Conservation (phyloP, 2,888 invertebrate species). For the Andrena marginata region DNA sequence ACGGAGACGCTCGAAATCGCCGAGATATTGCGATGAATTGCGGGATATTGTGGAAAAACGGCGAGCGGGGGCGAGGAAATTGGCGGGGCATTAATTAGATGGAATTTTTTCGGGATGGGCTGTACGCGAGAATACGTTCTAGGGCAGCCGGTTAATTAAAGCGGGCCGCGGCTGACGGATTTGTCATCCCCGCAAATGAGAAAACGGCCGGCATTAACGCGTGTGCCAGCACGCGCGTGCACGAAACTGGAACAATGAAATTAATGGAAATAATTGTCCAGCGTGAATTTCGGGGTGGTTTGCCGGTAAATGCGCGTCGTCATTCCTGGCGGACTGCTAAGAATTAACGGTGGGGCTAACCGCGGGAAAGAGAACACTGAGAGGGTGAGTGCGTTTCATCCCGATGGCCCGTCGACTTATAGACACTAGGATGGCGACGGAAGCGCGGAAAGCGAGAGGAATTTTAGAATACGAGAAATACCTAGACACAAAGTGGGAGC, state of each 20-base stretch:
- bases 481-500: not conserved
- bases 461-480: not conserved
- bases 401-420: not conserved
- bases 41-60: not conserved
- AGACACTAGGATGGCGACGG: not conserved
- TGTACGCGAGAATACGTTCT: not conserved
- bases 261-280: conserved; percentile 46
- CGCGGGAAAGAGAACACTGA: conserved; percentile 15
- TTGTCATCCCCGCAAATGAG: conserved; percentile 36
- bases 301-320: conserved; percentile 4
- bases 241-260: conserved; percentile 25
- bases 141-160: conserved; percentile 45
- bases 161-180: conserved; percentile 26
- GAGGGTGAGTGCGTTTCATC: conserved; percentile 5
- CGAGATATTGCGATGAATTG: not conserved
- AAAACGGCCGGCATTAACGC: conserved; percentile 9
- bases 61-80: not conserved
- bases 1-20: not conserved
- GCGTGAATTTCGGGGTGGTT: conserved; percentile 9
- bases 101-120: conserved; percentile 32
- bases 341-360: conserved; percentile 21
- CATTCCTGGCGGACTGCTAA: conserved; percentile 15
- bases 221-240: not conserved
- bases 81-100: conserved; percentile 37
- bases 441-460: too few species aligned